Evolutionary conservation across 2,113 vertebrate species (phyloP).

Genomic region (Mesoclemmys tuberculata): DNA sequence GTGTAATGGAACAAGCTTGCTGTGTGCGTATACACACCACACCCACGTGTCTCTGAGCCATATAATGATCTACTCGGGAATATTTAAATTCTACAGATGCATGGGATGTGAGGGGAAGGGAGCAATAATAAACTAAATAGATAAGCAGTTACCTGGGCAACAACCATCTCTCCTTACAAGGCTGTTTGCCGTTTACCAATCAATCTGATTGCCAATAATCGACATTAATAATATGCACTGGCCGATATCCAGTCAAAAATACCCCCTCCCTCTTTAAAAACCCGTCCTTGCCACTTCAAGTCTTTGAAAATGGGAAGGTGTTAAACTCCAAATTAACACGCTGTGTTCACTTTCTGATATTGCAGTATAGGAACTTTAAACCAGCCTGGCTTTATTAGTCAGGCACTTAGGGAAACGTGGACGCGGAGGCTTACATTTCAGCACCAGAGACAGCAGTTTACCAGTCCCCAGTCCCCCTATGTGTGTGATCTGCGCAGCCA

Average conservation of each 20-base stretch:
- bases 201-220: background rate
- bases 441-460: background rate
- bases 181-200: background rate
- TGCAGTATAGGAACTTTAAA: too few species aligned
- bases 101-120: background rate
- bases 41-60: background rate
- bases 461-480: background rate
- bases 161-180: background rate
- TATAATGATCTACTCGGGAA: too few species aligned
- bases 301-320: background rate
- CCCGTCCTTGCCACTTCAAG: background rate
- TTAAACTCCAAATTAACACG: background rate
- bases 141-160: background rate
- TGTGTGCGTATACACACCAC: background rate
- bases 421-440: background rate
- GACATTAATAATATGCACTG: background rate
- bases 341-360: too few species aligned
- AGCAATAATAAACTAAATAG: background rate
- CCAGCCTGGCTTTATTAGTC: too few species aligned
- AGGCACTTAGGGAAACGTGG: background rate
- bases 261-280: too few species aligned
- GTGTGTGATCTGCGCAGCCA: too few species aligned
- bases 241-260: background rate
- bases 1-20: background rate
- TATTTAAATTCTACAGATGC: background rate